These are phyloP conservation scores for Trimorus sp. DNA, from an alignment of 2,888 invertebrate genomes.

Conservation along the genomic window DNA sequence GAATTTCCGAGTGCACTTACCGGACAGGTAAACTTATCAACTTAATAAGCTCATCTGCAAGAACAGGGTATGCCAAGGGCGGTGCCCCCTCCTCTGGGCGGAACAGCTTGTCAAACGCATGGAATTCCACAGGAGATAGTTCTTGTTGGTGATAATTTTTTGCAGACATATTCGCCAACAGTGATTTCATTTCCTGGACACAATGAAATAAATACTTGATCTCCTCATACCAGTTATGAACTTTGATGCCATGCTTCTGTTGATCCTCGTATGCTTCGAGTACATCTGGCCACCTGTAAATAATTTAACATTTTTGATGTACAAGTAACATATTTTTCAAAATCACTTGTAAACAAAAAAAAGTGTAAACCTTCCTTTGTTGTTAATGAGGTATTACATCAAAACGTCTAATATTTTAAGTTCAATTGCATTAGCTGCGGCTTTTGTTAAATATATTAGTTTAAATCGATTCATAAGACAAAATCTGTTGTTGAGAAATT, in stretches of 20 bases:
- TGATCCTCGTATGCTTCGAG: slow-evolving; percentile 76
- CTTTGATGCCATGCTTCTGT: slow-evolving; percentile 62
- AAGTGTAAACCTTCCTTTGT: too few relatives aligned
- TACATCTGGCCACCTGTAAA: slow-evolving; percentile 81
- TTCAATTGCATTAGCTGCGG: slow-evolving; percentile 4
- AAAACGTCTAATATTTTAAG: too few relatives aligned
- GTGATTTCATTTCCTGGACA: slow-evolving; percentile 75
- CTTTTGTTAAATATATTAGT: slow-evolving; percentile 4
- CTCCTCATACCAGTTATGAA: slow-evolving; percentile 80
- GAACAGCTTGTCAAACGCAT: slow-evolving; percentile 80
- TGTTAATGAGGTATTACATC: too few relatives aligned
- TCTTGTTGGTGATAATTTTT: slow-evolving; percentile 82
- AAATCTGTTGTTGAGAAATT: too few relatives aligned
- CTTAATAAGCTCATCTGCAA: slow-evolving; percentile 80
- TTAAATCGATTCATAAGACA: too few relatives aligned
- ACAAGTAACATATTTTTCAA: too few relatives aligned
- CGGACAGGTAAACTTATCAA: slow-evolving; percentile 71
- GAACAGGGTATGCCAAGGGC: slow-evolving; percentile 81
- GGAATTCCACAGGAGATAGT: slow-evolving; percentile 81
- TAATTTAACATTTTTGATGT: background rate
- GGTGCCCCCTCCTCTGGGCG: slow-evolving; percentile 76
- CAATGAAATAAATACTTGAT: slow-evolving; percentile 76
- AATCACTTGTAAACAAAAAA: too few relatives aligned
- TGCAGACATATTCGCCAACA: slow-evolving; percentile 81
- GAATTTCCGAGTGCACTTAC: slow-evolving; percentile 77